A percentile compares a stretch with the other conserved stretches of the same genome.
Evolutionary conservation across 2,797 vertebrate genomes (phyloP).

Genomic region (Sebastolobus altivelis): DNA sequence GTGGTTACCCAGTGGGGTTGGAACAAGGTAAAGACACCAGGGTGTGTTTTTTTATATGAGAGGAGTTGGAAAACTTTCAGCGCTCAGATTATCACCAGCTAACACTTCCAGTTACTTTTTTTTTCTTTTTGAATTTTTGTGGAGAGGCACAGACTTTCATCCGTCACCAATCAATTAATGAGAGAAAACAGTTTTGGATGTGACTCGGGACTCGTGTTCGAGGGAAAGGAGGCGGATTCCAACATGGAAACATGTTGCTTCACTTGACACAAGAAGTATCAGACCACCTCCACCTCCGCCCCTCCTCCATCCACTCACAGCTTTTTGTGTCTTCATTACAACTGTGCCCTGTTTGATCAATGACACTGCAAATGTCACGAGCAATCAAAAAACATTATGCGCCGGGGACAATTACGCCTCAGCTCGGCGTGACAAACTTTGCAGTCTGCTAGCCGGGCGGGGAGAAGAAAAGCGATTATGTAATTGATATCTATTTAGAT

Average conservation of each 20-base stretch:
- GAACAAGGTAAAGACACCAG: conserved; percentile 50
- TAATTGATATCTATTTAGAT: conserved; percentile 72
- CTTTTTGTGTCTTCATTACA: conserved; percentile 46
- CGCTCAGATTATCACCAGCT: conserved; percentile 54
- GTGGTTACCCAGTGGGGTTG: conserved; percentile 49
- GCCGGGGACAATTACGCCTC: conserved; percentile 42
- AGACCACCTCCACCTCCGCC: conserved; percentile 3
- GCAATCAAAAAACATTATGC: conserved; percentile 44
- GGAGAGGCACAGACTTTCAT: conserved; percentile 31
- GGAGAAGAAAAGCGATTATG: conserved; percentile 63
- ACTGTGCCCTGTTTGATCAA: conserved; percentile 52
- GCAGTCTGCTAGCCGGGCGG: conserved; percentile 39
- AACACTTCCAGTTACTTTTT: conserved; percentile 46
- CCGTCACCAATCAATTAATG: conserved; percentile 52
- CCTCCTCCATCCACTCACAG: not conserved
- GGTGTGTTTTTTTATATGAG: conserved; percentile 33
- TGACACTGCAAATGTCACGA: conserved; percentile 66
- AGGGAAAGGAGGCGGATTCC: conserved; percentile 5
- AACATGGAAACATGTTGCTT: conserved; percentile 60
- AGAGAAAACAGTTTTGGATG: conserved; percentile 38
- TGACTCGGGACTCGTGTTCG: not conserved
- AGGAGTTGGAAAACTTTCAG: conserved; percentile 68
- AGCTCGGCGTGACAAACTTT: conserved; percentile 64
- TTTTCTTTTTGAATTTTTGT: conserved; percentile 16
- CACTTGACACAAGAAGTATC: conserved; percentile 9